Evolutionary conservation across 2,113 vertebrate genomes (phyloP), one percentile per base, ranked within the genome.

Genomic region (Miniopterus natalensis): DNA sequence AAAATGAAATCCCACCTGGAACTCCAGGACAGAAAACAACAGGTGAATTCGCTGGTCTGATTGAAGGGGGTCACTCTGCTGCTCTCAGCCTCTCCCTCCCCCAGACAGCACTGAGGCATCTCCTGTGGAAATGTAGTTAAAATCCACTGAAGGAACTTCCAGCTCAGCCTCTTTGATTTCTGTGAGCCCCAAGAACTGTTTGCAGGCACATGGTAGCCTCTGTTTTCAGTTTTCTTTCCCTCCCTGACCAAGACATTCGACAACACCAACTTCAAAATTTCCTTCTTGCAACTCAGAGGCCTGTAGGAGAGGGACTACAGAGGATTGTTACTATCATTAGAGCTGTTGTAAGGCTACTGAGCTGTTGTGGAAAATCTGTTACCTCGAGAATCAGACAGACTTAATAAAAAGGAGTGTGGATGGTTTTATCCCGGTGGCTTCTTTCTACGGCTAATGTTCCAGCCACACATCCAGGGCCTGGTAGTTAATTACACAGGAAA

Each of bases 401-500:
- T 96, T 96, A 92, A 96, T 84, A 84, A 97, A 97, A 74, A 95
- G 95, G 85, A 51, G 0, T 61, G 47, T 42, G 31, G 96, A 89
- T 94, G 61, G 61, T 98, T 97, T 97, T 97, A 93, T 97, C 94
- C 96, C 94, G 74, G 84, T 77, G 92, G 88, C 3, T 95, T 66
- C 92, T 97, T 77, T 88, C 96, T 96, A 97, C 70, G 92, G 83
- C 85, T 47, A 74, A 92, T 96, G 61, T 66, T 84, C 80, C 90
- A 85, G 12, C 88, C 84, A 87, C n/a, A 71, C 65, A 63, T 63
- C 95, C 95, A 84, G 53, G 84, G 90, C 75, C 93, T 96, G 51
- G 80, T 96, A 94, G 97, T 95, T 98, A 97, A 97, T 97, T 97
- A 97, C 89, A 88, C 77, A 77, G 81, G 91, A 96, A 95, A 87